Evolutionary conservation across 2,797 vertebrate genomes (phyloP), one percentile per base, ranked within the genome.

Genomic region (Petrocephalus sullivani): DNA sequence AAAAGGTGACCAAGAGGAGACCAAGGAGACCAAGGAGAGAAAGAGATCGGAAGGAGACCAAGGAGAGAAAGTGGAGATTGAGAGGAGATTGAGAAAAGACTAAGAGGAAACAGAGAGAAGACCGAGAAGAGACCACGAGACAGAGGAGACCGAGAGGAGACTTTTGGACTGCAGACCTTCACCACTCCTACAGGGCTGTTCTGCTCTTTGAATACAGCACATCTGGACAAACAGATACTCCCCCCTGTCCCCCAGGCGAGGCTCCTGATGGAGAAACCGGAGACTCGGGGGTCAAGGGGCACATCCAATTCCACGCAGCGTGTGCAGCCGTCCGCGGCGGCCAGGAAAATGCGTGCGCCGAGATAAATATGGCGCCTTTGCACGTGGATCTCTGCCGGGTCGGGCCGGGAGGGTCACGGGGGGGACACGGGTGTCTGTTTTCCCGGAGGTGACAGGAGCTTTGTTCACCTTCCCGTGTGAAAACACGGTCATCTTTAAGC

Each of bases 281-380:
- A 78, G 67, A 60, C 71, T 61, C 41, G 21, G 54, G 41, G 75
- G 87, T 83, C 75, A 51, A 46, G 61, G 75, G 75, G 78, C 37
- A n/a, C 53, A 23, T 82, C 75, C 87, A 61, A 61, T 88, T 88
- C 81, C 54, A 88, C 14, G 41, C 81, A 60, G 57, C 81, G 37
- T 41, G 75, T 88, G 53, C 75, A 60, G 54, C 75, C 57, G 87
- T 78, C 87, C 56, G 5, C 54, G 14, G 67, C 54, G 37, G 87
- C 37, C 87, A 78, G 71, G 37, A 46, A 78, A 78, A 78, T 4
- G 71, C 41, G 16, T 1, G n/a, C 37, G 5, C 0, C 71, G 37
- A 78, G 71, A 78, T 78, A 46, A 46, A 78, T 78, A 78, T 46
- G 71, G 37, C 33, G 71, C 19, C 71, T 78, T 37, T 8, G 7